phyloP scores from a whole-genome alignment of 2,113 vertebrate genomes.

The Trichomycterus rosablanca region DNA sequence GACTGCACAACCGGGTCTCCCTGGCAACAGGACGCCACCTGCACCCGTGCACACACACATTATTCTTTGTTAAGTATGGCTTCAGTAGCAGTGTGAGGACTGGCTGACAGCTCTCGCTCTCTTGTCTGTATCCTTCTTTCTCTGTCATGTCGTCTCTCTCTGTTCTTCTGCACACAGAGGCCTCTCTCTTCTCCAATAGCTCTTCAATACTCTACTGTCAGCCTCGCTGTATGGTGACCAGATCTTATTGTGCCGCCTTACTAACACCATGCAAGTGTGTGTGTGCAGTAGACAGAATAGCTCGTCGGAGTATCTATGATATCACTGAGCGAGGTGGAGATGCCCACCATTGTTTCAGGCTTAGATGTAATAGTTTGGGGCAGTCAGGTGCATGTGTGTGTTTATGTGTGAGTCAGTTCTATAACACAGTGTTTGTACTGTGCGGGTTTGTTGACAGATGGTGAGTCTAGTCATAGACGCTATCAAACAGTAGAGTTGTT shows the following conservation, averaged over 20 bases:
- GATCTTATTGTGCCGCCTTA: slow-evolving; percentile 65
- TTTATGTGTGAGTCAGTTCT: slow-evolving; percentile 38
- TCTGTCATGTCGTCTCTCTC: slow-evolving; percentile 39
- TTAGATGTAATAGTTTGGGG: slow-evolving; percentile 48
- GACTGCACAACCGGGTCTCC: slow-evolving; percentile 43
- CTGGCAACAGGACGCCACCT: slow-evolving; percentile 34
- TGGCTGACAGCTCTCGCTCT: slow-evolving; percentile 41
- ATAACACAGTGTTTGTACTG: slow-evolving; percentile 69
- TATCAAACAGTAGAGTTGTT: slow-evolving; percentile 63
- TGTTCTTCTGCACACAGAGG: slow-evolving; percentile 51
- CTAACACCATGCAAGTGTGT: slow-evolving; percentile 38
- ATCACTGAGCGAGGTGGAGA: slow-evolving; percentile 48
- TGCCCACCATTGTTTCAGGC: slow-evolving; percentile 44
- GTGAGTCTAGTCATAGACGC: slow-evolving; percentile 63
- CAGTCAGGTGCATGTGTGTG: slow-evolving; percentile 28
- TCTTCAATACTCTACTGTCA: slow-evolving; percentile 67
- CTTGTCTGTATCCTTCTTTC: slow-evolving; percentile 21
- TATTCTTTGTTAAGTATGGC: slow-evolving; percentile 11
- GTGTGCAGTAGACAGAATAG: slow-evolving; percentile 14
- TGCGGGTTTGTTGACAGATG: slow-evolving; percentile 69
- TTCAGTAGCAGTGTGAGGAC: slow-evolving; percentile 42
- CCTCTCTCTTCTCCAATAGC: slow-evolving; percentile 56
- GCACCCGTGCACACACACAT: slow-evolving; percentile 9
- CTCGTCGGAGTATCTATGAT: slow-evolving; percentile 41
- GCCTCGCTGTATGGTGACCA: slow-evolving; percentile 65